Conservation (phyloP, 2,113 vertebrate species). For the Nematolebias whitei region DNA sequence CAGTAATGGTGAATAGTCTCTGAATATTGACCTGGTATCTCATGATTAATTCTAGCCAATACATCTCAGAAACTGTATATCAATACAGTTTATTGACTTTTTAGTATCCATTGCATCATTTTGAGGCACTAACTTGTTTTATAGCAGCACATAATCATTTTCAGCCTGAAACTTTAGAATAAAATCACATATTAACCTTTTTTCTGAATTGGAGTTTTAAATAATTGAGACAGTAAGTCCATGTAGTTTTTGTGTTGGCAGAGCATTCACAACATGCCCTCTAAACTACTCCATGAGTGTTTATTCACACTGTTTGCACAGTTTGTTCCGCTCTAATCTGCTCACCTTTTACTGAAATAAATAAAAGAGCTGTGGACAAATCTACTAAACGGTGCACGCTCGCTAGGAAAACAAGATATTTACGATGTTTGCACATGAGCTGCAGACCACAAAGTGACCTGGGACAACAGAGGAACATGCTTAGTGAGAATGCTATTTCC, state of each 20-base stretch:
- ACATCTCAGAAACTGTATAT: too few relatives aligned
- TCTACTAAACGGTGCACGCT: constrained; percentile 27
- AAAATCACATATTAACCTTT: too few relatives aligned
- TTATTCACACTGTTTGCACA: constrained; percentile 10
- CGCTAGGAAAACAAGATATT: constrained; percentile 63
- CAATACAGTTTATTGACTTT: too few relatives aligned
- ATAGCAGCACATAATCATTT: too few relatives aligned
- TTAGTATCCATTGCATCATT: too few relatives aligned
- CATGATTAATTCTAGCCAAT: too few relatives aligned
- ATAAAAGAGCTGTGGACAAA: constrained; percentile 29
- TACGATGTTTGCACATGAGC: constrained; percentile 54
- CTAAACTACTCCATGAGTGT: constrained; percentile 22
- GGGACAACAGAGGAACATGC: constrained; percentile 16
- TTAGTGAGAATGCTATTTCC: constrained; percentile 24
- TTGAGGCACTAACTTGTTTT: too few relatives aligned
- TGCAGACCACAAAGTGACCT: constrained; percentile 31
- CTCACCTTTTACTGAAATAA: constrained; percentile 14
- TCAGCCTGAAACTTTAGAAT: too few relatives aligned
- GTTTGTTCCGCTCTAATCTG: constrained; percentile 35
- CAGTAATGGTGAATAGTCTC: too few relatives aligned
- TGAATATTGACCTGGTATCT: too few relatives aligned
- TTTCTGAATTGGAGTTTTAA: too few relatives aligned
- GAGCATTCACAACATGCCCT: constrained; percentile 1
- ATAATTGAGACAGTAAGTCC: too few relatives aligned
- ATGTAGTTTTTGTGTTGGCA: not conserved